Evolutionary conservation across 2,797 vertebrate species (phyloP), one percentile per base, ranked within the genome.

Genomic region (Ptychobarbus kaznakovi): DNA sequence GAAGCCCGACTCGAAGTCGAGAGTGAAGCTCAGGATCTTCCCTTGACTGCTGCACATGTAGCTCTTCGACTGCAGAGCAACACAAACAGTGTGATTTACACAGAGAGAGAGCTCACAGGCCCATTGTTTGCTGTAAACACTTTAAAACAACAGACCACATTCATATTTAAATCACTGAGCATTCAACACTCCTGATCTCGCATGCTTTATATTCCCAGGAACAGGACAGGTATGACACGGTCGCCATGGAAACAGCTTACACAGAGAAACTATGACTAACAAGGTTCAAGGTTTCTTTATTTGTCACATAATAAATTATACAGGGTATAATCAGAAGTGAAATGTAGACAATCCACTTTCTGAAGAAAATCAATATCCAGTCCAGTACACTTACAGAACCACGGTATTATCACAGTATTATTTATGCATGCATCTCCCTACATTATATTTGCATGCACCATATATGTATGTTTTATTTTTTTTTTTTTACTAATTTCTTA

Each of bases 21-120:
- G 77, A 2, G 95, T 97, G 93, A 99, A 97, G 91, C 96, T 94
- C 66, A 97, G 91, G 4, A 91, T 84, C 46, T 93, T 96, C 84
- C 97, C 97, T 93, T 97, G 97, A 93, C 95, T 96, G 92, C 95
- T 97, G 95, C 97, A 98, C 88, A 91, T 89, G 90, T 97, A 98
- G 68, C 96, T 97, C 94, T 95, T 98, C 58, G 96, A 97, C 97
- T 99, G 93, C 87, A 18, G 84, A 89, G 46, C 87, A 49, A 91
- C 56, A 86, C 86, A 35, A 63, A 13, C 56, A 25, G 58, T 10
- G 11, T 4, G 16, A 91, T 61, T 87, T 77, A 51, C 49, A 22
- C 40, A 73, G 3, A 25, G 38, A 73, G 3, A 25, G 38, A 77
- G 10, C 75, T n/a, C 56, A 76, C 22, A 46, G 40, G 74, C 35